These are phyloP conservation scores for Neoscelio sp. DNA, from an alignment of 2,888 invertebrate species.

Conservation along the genomic window DNA sequence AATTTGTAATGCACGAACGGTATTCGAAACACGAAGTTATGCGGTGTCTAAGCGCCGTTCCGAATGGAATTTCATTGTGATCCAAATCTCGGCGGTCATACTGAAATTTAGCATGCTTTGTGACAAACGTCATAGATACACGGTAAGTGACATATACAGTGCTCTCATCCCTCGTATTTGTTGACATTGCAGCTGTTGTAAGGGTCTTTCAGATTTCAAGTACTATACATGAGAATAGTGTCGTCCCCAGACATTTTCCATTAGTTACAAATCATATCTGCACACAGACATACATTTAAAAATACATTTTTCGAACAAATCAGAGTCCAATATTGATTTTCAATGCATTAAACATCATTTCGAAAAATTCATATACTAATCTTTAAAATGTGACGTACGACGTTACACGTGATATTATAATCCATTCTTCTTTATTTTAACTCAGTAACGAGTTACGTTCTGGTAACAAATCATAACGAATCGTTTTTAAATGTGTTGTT, in stretches of 20 bases:
- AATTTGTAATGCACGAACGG: constrained; percentile 23
- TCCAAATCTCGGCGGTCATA: constrained; percentile 52
- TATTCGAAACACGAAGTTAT: constrained; percentile 29
- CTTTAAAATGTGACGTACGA: no score
- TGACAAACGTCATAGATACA: constrained; percentile 82
- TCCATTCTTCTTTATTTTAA: no score
- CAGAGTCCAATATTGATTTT: no score
- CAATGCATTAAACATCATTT: no score
- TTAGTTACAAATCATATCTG: constrained; percentile 75
- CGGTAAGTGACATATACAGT: constrained; percentile 78
- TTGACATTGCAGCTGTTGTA: constrained; percentile 76
- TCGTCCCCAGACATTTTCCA: constrained; percentile 77
- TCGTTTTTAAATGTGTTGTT: no score
- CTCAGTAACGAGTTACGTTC: no score
- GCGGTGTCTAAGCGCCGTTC: constrained; percentile 27
- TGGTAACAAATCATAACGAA: no score
- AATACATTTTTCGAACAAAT: no score
- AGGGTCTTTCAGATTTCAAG: constrained; percentile 75
- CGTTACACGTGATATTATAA: no score
- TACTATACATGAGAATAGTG: constrained; percentile 75
- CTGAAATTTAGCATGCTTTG: constrained; percentile 60
- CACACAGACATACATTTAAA: neutral
- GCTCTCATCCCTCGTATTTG: constrained; percentile 70
- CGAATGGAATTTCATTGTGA: constrained; percentile 44
- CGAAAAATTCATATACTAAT: no score